A percentile compares a stretch with the other conserved stretches of the same genome.
These are phyloP conservation scores for Andrena fulva DNA, from an alignment of 2,888 invertebrate species.

Conservation along the genomic window DNA sequence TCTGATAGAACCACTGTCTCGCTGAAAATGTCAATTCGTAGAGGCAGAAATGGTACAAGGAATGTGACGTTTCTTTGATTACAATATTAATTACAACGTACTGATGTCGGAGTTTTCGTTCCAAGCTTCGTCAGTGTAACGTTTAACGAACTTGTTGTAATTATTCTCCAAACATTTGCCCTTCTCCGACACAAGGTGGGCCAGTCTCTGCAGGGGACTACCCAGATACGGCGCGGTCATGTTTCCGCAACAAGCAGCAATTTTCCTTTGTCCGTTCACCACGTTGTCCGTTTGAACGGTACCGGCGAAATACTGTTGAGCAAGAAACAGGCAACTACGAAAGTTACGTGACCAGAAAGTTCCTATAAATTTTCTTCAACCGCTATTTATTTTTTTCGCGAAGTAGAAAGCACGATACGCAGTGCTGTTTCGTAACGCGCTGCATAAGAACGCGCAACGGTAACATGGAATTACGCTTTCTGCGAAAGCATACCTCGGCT, in stretches of 20 bases:
- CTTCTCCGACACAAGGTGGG: slow-evolving; percentile 25
- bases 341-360: slow-evolving; percentile 4
- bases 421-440: neutral
- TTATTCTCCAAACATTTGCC: slow-evolving; percentile 56
- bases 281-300: slow-evolving; percentile 76
- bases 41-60: neutral
- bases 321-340: neutral
- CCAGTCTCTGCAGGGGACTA: slow-evolving; percentile 73
- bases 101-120: slow-evolving; percentile 38
- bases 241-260: slow-evolving; percentile 67
- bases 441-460: neutral
- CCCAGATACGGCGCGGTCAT: slow-evolving; percentile 71
- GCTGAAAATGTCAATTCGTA: slow-evolving; percentile 83
- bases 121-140: slow-evolving; percentile 63
- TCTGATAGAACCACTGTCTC: slow-evolving; percentile 93
- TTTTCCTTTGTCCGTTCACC: slow-evolving; percentile 45
- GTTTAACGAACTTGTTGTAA: slow-evolving; percentile 66
- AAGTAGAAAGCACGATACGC: too few species aligned
- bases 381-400: too few species aligned
- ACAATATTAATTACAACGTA: slow-evolving; percentile 40
- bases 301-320: slow-evolving; percentile 72
- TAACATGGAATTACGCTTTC: neutral
- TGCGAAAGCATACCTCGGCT: slow-evolving; percentile 69
- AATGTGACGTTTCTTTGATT: too few species aligned
- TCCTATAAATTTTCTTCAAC: neutral